Base-by-base conservation (phyloP, 2,113 vertebrate species). In the Lasiurus borealis region DNA sequence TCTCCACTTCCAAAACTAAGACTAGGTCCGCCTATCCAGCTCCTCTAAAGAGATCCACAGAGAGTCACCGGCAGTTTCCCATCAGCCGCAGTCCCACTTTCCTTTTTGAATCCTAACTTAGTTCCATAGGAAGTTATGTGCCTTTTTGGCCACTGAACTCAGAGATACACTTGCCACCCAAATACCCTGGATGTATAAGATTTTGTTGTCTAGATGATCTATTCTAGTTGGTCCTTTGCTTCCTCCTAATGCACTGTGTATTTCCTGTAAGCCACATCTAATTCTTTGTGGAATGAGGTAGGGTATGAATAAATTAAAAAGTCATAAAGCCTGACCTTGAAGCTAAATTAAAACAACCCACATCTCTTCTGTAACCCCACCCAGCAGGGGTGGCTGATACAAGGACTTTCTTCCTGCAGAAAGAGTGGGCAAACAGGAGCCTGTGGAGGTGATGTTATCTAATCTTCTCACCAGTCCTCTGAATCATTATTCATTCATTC, bases 281-380 rank as follows among this genome's bases (percentile, higher is more conserved):
- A 91, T 92, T 82, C 91, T 95, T 84, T 94, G 25, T 72, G 93
- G 95, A 97, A 94, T 91, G 91, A 94, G 69, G 90, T 96, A 68
- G 75, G 31, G 11, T 80, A 52, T 83, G 82, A 87, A 78, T 84
- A 83, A 96, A 92, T 88, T 82, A 69, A 66, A 85, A 94, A 92
- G 29, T 95, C 91, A 95, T 84, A 88, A 93, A 81, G 52, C 84
- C 78, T 95, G 81, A 85, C 88, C 76, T 96, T 18, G 21, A 57
- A 96, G 36, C 72, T 50, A 78, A 88, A 83, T 9, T 29, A 9
- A 94, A 94, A 90, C 84, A 93, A 57, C 57, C 76, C 25, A 52
- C 0, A 0, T 62, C 34, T 89, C 73, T 77, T 82, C 52, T 78
- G n/a, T 52, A 6, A 57, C 68, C 59, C 48, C n/a, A 59, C 90